Conservation (phyloP, 2,797 vertebrate genomes). For the Melanotaenia nigrans region DNA sequence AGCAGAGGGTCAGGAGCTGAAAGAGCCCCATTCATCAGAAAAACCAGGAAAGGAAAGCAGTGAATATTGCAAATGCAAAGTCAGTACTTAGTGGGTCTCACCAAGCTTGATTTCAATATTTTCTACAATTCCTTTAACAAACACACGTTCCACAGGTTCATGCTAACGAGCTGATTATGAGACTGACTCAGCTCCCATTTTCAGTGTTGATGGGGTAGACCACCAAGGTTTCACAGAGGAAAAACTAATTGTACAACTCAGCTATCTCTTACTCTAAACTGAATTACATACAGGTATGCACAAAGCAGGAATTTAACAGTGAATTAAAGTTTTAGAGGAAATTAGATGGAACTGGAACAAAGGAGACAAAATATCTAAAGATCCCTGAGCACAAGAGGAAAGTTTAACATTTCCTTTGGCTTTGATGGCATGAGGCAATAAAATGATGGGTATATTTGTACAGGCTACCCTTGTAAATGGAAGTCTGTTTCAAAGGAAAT, state of each 20-base stretch:
- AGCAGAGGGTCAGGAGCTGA: conserved; percentile 67
- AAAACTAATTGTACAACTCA: conserved; percentile 33
- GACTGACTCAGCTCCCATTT: conserved; percentile 56
- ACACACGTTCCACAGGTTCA: conserved; percentile 14
- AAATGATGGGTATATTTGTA: conserved; percentile 54
- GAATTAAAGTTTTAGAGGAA: not conserved
- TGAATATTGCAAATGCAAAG: conserved; percentile 58
- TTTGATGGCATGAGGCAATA: conserved; percentile 48
- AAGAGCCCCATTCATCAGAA: conserved; percentile 78
- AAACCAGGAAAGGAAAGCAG: conserved; percentile 68
- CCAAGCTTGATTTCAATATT: conserved; percentile 53
- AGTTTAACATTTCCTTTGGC: conserved; percentile 19
- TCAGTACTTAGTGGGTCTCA: conserved; percentile 52
- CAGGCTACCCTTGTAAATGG: conserved; percentile 69
- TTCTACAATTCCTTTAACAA: conserved; percentile 9
- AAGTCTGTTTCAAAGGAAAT: conserved; percentile 71
- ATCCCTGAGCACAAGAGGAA: conserved; percentile 23
- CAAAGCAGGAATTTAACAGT: not conserved
- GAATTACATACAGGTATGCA: not conserved
- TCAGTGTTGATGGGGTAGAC: conserved; percentile 45
- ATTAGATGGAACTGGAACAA: not conserved
- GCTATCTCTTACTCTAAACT: conserved; percentile 8
- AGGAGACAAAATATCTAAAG: conserved; percentile 10
- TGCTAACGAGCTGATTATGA: conserved; percentile 22
- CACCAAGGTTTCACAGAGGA: conserved; percentile 52